Percentiles rank a stretch among this genome's conserved stretches.
phyloP scores from a whole-genome alignment of 2,797 vertebrate genomes.

The Smutsia temminckii region DNA sequence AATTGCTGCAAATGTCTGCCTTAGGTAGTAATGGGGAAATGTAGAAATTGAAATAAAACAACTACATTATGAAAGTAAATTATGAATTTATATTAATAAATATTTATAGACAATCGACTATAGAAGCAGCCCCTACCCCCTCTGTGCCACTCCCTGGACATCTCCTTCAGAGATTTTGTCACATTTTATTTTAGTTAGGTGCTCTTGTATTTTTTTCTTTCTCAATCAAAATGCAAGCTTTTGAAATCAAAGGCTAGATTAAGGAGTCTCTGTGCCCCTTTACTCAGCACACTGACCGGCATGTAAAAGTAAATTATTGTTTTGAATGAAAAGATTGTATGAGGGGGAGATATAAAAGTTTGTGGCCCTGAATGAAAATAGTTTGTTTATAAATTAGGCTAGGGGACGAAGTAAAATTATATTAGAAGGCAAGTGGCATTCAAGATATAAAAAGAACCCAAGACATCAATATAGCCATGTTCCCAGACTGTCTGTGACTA shows the following conservation, averaged over 20 bases:
- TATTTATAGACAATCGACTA: not conserved
- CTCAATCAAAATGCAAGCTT: not conserved
- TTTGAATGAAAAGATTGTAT: not conserved
- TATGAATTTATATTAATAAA: not conserved
- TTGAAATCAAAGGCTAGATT: not conserved
- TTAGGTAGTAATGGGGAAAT: not conserved
- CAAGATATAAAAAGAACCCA: not conserved
- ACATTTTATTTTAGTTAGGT: not conserved
- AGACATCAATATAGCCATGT: not conserved
- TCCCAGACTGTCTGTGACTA: not conserved
- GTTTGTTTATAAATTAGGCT: not conserved
- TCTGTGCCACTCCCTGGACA: not conserved
- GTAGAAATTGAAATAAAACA: not conserved
- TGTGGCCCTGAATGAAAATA: not conserved
- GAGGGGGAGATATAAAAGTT: not conserved
- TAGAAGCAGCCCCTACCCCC: not conserved
- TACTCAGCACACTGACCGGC: not conserved
- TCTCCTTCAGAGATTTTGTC: not conserved
- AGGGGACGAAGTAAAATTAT: not conserved
- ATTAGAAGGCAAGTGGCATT: slow-evolving; percentile 18
- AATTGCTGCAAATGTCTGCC: not conserved
- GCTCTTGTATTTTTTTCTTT: not conserved
- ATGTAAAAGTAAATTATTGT: not conserved
- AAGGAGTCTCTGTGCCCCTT: not conserved
- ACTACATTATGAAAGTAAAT: not conserved